These are phyloP conservation scores for Epirrhoe tristata DNA, from an alignment of 2,888 invertebrate genomes.

Conservation along the genomic window DNA sequence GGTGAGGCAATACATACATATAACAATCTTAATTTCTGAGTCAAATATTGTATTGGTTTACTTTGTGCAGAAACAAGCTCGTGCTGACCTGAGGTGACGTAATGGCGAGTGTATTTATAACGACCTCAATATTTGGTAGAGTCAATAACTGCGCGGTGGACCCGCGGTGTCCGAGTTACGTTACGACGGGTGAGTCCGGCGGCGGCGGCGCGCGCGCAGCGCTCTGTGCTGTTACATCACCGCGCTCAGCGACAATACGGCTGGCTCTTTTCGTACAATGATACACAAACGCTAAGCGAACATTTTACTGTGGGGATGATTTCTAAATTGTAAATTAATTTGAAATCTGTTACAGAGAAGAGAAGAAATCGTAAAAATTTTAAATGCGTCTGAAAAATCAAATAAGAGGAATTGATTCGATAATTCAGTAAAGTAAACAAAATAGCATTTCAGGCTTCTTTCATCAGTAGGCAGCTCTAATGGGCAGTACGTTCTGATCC, in stretches of 20 bases:
- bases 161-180: slow-evolving; percentile 10
- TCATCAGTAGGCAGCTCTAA: not conserved
- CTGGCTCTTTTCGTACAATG: too few species aligned
- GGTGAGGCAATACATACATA: not conserved
- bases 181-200: too few species aligned
- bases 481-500: not conserved
- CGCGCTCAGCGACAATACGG: not conserved
- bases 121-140: slow-evolving; percentile 7
- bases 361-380: too few species aligned
- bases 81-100: slow-evolving; percentile 2
- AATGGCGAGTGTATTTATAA: slow-evolving; percentile 1
- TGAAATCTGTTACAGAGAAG: too few species aligned
- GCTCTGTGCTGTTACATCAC: slow-evolving; percentile 27
- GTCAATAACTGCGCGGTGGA: not conserved
- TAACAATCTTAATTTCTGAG: not conserved
- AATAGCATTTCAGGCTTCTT: not conserved
- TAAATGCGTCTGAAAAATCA: too few species aligned
- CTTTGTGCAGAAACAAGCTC: slow-evolving; percentile 2
- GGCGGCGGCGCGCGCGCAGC: not conserved
- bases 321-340: too few species aligned
- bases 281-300: too few species aligned
- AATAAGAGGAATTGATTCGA: too few species aligned
- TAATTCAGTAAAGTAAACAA: too few species aligned
- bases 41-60: not conserved
- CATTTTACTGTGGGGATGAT: too few species aligned